Evolutionary conservation across 2,113 vertebrate genomes (phyloP).

Genomic region (Gobiocypris rarus): DNA sequence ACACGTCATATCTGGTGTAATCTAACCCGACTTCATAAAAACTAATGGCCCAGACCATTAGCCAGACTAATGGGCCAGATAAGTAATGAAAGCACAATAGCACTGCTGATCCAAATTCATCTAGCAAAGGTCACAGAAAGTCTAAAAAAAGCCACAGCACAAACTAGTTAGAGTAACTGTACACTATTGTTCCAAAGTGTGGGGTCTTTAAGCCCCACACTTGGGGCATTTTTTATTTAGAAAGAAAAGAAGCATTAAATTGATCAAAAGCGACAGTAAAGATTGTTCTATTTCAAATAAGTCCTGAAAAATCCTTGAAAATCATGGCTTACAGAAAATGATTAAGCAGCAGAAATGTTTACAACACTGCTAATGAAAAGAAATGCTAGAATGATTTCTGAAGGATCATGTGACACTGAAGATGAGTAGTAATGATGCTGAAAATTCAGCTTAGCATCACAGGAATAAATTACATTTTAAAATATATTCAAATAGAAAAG

Average conservation of each 20-base stretch:
- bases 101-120: not conserved
- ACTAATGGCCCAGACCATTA: conserved; percentile 33
- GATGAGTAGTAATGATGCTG: not conserved
- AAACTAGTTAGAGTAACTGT: not conserved
- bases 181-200: not conserved
- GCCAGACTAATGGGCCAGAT: conserved; percentile 32
- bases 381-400: not conserved
- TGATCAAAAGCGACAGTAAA: too few species aligned
- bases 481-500: not conserved
- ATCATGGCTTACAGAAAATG: too few species aligned
- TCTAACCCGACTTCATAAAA: conserved; percentile 17
- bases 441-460: not conserved
- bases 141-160: not conserved
- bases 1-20: conserved; percentile 13
- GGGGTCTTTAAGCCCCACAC: too few species aligned
- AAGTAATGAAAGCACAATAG: conserved; percentile 10
- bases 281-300: too few species aligned
- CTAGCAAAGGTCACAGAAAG: not conserved
- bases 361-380: not conserved
- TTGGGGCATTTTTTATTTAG: too few species aligned
- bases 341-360: too few species aligned
- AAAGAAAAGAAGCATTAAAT: too few species aligned
- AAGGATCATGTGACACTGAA: not conserved
- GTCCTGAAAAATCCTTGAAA: too few species aligned
- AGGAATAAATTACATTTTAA: not conserved